Conservation (phyloP, 2,797 vertebrate species). For the Botia kubotai region DNA sequence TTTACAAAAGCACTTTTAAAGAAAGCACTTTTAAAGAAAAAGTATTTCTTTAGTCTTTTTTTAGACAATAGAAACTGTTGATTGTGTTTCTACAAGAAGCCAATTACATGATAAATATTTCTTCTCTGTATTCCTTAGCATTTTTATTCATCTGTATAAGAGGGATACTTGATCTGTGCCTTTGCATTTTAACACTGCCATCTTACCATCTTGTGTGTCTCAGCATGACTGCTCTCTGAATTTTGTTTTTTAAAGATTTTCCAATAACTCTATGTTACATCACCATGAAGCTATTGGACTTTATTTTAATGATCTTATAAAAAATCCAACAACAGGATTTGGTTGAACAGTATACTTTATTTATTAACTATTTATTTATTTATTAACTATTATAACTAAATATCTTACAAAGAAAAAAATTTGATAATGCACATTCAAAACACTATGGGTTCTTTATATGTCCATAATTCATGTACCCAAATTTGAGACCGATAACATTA, state of each 20-base stretch:
- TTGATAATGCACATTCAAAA: not conserved
- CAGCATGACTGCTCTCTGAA: not conserved
- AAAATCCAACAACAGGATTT: not conserved
- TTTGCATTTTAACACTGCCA: not conserved
- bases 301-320: not conserved
- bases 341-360: not conserved
- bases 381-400: not conserved
- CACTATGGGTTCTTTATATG: not conserved
- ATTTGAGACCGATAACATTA: conserved; percentile 10
- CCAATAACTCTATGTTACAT: not conserved
- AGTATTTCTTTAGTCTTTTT: not conserved
- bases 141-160: not conserved
- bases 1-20: not conserved
- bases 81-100: conserved; percentile 23
- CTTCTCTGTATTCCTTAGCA: not conserved
- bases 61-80: conserved; percentile 9
- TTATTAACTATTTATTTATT: not conserved
- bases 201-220: not conserved
- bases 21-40: not conserved
- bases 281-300: not conserved
- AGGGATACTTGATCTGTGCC: not conserved
- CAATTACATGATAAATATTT: not conserved
- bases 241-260: not conserved
- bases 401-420: not conserved
- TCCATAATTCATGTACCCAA: not conserved